Evolutionary conservation across 2,888 invertebrate species (phyloP), one percentile per base, ranked within the genome.

Genomic region (Papilio gigon): DNA sequence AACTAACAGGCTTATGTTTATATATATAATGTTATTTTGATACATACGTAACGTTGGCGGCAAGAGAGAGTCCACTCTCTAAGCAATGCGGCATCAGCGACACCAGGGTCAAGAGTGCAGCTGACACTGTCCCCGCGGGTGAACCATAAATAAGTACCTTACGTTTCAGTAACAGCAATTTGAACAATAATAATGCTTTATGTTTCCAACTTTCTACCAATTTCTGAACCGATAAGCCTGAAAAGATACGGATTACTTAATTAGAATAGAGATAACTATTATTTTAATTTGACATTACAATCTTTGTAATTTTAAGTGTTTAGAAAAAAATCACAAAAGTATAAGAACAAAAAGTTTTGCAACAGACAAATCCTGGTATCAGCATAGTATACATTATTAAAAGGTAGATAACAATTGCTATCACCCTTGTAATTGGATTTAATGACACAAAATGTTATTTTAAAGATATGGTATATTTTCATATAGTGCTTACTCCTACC

Each of bases 141-240:
- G 98, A 96, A 67, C 98, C 97, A 87, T 97, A 97, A 82, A 99
- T 97, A 65, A 99, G 94, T 50, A 99, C 96, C 84, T 96, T 94
- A 76, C 96, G 95, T 82, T 99, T 97, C 70, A 99, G 92, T 60
- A 99, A 90, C 67, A 99, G 88, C 67, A 99, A 90, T 88, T 99
- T 99, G 84, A 99, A 98, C 58, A 99, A 89, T 70, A 98, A 91
- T 64, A 99, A 89, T 42, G 97, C 96, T 92, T 98, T 98, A 84
- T 99, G 98, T 72, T 96, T 95, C 94, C 98, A 99, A 74, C 94
- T 94, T 72, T 96, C 93, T 64, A 98, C 94, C 77, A 98, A 93
- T 80, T 96, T 96, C 81, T 96, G 93, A 3, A 96, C 95, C 47
- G 97, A 96, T 74, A 98, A 91, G 75, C 97, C 98, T 97, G 84